Conservation (phyloP, 2,113 vertebrate species). For the Oreotragus oreotragus region DNA sequence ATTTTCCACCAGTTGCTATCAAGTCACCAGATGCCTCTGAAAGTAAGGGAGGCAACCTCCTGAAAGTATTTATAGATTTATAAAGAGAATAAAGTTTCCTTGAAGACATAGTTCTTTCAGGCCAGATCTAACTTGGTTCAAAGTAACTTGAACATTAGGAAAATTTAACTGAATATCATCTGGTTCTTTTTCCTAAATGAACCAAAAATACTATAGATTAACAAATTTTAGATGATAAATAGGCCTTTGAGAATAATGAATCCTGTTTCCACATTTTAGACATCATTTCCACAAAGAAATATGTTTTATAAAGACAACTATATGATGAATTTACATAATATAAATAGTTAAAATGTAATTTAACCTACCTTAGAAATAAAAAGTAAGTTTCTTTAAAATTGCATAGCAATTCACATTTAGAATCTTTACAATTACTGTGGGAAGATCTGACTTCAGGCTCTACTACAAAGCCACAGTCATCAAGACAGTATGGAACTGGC, state of each 20-base stretch:
- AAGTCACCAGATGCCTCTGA: background rate
- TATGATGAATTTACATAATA: background rate
- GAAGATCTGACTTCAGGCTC: background rate
- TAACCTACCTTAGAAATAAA: background rate
- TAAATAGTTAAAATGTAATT: background rate
- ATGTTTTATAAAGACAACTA: background rate
- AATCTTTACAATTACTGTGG: background rate
- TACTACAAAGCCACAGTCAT: too few relatives aligned
- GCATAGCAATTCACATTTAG: background rate
- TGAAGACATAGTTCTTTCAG: slow-evolving; percentile 57
- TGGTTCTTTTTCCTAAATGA: background rate
- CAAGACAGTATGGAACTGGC: too few relatives aligned
- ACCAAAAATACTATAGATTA: background rate
- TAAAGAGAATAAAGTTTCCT: slow-evolving; percentile 62
- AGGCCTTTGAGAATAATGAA: background rate
- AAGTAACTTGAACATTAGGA: slow-evolving; percentile 42
- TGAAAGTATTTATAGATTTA: slow-evolving; percentile 58
- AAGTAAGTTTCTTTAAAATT: background rate
- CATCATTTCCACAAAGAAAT: background rate
- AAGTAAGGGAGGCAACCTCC: slow-evolving; percentile 17
- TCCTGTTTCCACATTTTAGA: background rate
- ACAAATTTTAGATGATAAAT: background rate
- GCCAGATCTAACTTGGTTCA: slow-evolving; percentile 35
- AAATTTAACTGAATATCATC: background rate
- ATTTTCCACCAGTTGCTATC: slow-evolving; percentile 20